These are phyloP conservation scores for Sminthopsis crassicaudata DNA, from an alignment of 2,113 vertebrate genomes.

Conservation along the genomic window DNA sequence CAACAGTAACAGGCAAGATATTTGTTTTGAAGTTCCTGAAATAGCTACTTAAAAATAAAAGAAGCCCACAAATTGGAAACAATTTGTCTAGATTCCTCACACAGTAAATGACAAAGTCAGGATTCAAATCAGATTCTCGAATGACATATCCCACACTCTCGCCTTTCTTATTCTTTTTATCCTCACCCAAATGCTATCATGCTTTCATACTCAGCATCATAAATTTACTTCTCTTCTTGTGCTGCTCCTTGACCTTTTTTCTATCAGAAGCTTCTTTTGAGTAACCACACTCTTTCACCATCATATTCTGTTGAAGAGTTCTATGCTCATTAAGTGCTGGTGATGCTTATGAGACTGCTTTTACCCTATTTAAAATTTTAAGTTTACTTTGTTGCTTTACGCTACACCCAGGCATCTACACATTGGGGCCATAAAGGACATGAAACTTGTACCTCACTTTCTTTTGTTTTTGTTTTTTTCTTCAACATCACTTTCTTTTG, in stretches of 20 bases:
- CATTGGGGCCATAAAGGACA: no score
- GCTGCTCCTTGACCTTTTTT: not conserved
- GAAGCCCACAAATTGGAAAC: not conserved
- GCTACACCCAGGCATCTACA: not conserved
- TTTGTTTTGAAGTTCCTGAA: not conserved
- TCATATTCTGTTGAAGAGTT: not conserved
- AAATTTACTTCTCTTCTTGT: not conserved
- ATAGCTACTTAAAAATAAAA: not conserved
- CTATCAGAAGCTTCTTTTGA: not conserved
- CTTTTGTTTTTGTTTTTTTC: not conserved
- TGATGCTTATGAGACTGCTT: not conserved
- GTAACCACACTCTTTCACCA: not conserved
- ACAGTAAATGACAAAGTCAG: not conserved
- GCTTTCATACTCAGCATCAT: not conserved
- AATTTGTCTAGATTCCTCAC: not conserved
- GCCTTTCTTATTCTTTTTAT: not conserved
- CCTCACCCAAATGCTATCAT: not conserved
- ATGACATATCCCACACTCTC: not conserved
- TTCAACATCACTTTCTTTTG: not conserved
- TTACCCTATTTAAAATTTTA: not conserved
- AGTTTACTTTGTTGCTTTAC: not conserved
- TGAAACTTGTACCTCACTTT: not conserved
- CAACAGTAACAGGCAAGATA: not conserved
- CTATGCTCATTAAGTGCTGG: not conserved
- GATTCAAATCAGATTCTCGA: not conserved